Evolutionary conservation across 2,888 invertebrate genomes (phyloP), one percentile per base, ranked within the genome.

Genomic region (Harpalus rufipes): DNA sequence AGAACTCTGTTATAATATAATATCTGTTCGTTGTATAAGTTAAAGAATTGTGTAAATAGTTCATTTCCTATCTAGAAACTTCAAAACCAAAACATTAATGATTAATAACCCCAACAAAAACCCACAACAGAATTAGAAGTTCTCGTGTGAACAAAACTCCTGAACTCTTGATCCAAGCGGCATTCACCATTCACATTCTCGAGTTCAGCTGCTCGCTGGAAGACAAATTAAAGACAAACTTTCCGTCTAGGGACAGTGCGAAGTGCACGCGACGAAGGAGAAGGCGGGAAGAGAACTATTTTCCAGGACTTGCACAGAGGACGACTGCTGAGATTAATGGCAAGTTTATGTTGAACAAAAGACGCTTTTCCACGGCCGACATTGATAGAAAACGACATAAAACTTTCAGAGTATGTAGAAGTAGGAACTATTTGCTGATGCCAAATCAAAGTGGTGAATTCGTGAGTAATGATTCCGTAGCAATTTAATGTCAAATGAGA

Each of bases 261-360:
- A 63, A 63, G 32, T 32, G 32, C 32, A 32, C 32, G 32, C 32
- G 32, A 32, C 32, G 32, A 32, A 25, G 25, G 25, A 21, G 63
- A 63, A 63, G 25, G 32, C 68, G 39, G 7, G 39, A 68, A 68
- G n/a, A 32, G 32, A 68, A 68, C 68, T 68, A 68, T 68, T 68
- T 68, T 68, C 39, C 68, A 32, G 39, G 68, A 68, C 39, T 68
- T 39, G 68, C 68, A 32, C 68, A 32, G 32, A 32, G 32, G 3
- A 32, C 68, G 32, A 39, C 21, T 32, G 44, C 10, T 18, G 12
- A 68, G 81, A 81, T 81, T 81, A 81, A 81, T 72, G 72, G 72
- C 58, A 56, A 81, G 68, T 81, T 81, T 81, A 81, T 81, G 68
- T 65, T 68, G 81, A 72, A 81, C 81, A 81, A 72, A 81, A 61